These are phyloP conservation scores for Euura lappo DNA, from an alignment of 1,140 invertebrate species.

Conservation along the genomic window DNA sequence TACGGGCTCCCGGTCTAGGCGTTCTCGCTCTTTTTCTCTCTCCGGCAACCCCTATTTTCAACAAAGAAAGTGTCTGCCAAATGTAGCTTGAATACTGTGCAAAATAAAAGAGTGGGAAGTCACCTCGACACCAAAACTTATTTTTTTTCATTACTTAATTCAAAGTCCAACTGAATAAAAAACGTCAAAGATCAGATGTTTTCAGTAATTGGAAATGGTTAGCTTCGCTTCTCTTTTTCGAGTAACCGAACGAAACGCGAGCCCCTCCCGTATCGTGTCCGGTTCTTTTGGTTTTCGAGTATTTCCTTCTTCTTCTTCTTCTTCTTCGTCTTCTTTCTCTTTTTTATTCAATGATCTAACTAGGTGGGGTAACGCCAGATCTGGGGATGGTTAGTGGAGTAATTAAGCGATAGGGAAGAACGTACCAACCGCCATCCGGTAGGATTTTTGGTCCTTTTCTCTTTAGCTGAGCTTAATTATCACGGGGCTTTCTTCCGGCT, in stretches of 20 bases:
- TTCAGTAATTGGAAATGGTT: too few species aligned
- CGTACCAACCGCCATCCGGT: slow-evolving; percentile 25
- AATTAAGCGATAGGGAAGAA: slow-evolving; percentile 38
- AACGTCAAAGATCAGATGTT: too few species aligned
- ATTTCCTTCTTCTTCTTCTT: background rate
- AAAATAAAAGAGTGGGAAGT: too few species aligned
- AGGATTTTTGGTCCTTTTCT: slow-evolving; percentile 42
- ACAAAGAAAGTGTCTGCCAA: too few species aligned
- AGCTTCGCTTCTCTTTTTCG: too few species aligned
- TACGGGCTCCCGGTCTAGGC: too few species aligned
- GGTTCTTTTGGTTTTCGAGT: background rate
- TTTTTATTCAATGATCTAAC: background rate
- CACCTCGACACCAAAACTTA: too few species aligned
- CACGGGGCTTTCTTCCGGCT: slow-evolving; percentile 40
- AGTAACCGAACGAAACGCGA: background rate
- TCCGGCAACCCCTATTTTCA: too few species aligned
- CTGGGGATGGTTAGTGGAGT: background rate
- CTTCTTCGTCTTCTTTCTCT: background rate
- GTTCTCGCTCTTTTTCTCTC: too few species aligned
- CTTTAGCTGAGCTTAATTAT: slow-evolving; percentile 46
- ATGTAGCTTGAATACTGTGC: too few species aligned
- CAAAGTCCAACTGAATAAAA: too few species aligned
- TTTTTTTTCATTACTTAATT: too few species aligned
- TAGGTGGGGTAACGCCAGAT: background rate
- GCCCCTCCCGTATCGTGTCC: background rate